Percentiles rank a stretch among this genome's conserved stretches.
Conservation (phyloP, 2,888 invertebrate genomes). For the Eubasilissa splendida region DNA sequence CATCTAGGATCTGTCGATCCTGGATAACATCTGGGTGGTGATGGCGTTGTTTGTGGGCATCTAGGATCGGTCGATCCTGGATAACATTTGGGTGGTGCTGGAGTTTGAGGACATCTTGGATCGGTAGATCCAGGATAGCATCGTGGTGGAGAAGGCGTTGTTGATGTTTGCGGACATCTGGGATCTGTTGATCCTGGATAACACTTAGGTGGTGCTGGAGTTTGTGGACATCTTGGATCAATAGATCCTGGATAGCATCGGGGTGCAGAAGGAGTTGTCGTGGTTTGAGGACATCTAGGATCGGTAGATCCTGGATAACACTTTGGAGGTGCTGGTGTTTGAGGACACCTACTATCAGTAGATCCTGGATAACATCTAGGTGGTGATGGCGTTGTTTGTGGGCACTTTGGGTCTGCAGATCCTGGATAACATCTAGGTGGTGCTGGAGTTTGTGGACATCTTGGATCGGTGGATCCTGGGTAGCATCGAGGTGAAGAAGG, state of each 20-base stretch:
- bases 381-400: slow-evolving; percentile 55
- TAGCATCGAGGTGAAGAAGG: slow-evolving; percentile 62
- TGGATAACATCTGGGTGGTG: slow-evolving; percentile 61
- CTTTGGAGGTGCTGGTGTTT: slow-evolving; percentile 54
- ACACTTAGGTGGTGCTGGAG: slow-evolving; percentile 61
- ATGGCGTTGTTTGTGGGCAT: slow-evolving; percentile 60
- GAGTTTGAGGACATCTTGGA: slow-evolving; percentile 62
- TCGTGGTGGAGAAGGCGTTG: slow-evolving; percentile 60
- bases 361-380: slow-evolving; percentile 62
- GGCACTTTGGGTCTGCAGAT: slow-evolving; percentile 63
- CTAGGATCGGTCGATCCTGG: slow-evolving; percentile 63
- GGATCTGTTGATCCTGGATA: slow-evolving; percentile 68
- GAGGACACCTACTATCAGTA: slow-evolving; percentile 60
- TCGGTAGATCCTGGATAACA: slow-evolving; percentile 63
- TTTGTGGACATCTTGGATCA: slow-evolving; percentile 60
- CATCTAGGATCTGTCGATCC: slow-evolving; percentile 62
- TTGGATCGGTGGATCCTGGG: slow-evolving; percentile 66
- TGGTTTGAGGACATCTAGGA: slow-evolving; percentile 63
- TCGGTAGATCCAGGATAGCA: slow-evolving; percentile 68
- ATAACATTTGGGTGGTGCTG: slow-evolving; percentile 61
- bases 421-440: slow-evolving; percentile 61
- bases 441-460: slow-evolving; percentile 60
- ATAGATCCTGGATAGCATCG: slow-evolving; percentile 62
- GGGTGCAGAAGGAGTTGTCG: slow-evolving; percentile 58
- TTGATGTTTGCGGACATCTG: slow-evolving; percentile 59